Evolutionary conservation across 2,888 invertebrate species (phyloP), one percentile per base, ranked within the genome.

Genomic region (Mythimna lalbum): DNA sequence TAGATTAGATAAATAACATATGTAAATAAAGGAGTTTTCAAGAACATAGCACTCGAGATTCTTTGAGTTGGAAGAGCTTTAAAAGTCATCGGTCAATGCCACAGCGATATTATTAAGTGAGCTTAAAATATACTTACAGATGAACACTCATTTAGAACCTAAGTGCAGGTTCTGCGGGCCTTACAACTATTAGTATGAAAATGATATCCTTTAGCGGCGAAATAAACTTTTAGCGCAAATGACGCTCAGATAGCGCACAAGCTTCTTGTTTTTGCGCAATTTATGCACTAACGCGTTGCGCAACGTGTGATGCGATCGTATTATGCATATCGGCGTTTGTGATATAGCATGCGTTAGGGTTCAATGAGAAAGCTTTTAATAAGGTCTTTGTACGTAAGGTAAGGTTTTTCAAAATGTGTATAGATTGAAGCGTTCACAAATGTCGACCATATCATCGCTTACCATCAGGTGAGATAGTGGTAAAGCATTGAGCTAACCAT

Each of bases 41-140:
- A 78, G 64, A 68, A 57, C 59, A 50, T 6, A 50, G 3, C 61
- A 21, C 57, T 79, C 36, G 23, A 70, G 66, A 53, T 70, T 53
- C 12, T 7, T 43, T 9, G 10, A 63, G 63, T 78, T 53, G 21
- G 60, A 57, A 63, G 64, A 67, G 68, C 70, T 76, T 79, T 76
- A 76, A 79, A 79, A 71, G 79, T 76, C 79, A 79, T 60, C 60
- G 68, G 79, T 79, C 80, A 79, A 66, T 76, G 80, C 76, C 65
- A 71, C 31, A 19, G 56, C 62, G 69, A 27, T 69, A 61, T 55
- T 79, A 75, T 75, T 59, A 70, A 62, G 63, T 67, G 27, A n/a
- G 7, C 17, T 50, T 63, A 59, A 73, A 68, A 56, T 64, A 33
- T 57, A 61, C 52, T 65, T 68, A 74, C 19, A n/a, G 63, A 79